Evolutionary conservation across 2,888 invertebrate genomes (phyloP), one percentile per base, ranked within the genome.

Genomic region (Alsophila aescularia): DNA sequence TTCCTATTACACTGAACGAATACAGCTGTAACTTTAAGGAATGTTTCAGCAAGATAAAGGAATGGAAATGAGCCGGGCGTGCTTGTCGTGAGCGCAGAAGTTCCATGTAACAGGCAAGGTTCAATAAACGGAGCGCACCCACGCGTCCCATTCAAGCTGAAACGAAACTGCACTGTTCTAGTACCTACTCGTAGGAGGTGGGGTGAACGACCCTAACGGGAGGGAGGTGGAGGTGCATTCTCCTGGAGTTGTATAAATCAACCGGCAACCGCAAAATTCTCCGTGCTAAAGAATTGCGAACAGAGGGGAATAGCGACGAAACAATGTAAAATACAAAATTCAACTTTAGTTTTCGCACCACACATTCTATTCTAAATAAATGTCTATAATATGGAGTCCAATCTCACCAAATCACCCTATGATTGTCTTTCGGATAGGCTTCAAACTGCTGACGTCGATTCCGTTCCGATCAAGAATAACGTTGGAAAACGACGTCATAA

Each of bases 231-330:
- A 42, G 73, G 77, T 79, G 79, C 79, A 80, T 73, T 79, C 74
- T 72, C 76, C 75, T 64, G 65, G 63, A 69, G 75, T 80, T 83
- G 81, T 83, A 83, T 81, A 83, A 86, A 81, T 78, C 77, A 81
- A 77, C 72, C 79, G 66, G 76, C 76, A 79, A 84, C 81, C 83
- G 76, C 72, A 69, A 53, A 74, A 55, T 67, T 70, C 58, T 55
- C 45, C 18, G 48, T 40, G 16, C 18, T 70, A 69, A 67, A 62
- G 68, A 51, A 37, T 39, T 18, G 5, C 18, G 13, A 18, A n/a
- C 18, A 21, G 24, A 18, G 36, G 31, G 2, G 6, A 18, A 32
- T 10, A 41, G n/a, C 15, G 12, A 35, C 24, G 27, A 10, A 14
- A 42, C 15, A 24, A 8, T 24, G 24, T 8, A 5, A 6, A 24